These are phyloP conservation scores for Pagrus major DNA, from an alignment of 2,113 vertebrate genomes.

Conservation along the genomic window DNA sequence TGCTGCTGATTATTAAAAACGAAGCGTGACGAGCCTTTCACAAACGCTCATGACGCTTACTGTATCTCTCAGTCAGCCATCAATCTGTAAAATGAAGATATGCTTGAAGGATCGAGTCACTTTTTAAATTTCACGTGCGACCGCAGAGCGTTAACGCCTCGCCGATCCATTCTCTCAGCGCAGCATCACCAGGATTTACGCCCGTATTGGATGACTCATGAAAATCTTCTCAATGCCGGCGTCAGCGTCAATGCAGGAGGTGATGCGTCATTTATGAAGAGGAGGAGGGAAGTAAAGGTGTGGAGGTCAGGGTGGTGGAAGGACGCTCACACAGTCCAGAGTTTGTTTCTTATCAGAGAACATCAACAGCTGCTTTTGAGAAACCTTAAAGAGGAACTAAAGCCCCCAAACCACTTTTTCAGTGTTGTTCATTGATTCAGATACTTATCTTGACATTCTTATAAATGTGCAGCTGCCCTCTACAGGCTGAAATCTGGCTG, in stretches of 20 bases:
- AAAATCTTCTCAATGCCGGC: neutral
- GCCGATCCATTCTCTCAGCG: neutral
- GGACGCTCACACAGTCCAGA: no score
- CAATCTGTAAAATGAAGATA: neutral
- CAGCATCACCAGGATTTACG: neutral
- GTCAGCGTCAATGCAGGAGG: neutral
- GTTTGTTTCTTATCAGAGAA: no score
- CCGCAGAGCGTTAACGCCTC: neutral
- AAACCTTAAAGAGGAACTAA: no score
- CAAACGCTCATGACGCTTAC: neutral
- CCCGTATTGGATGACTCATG: neutral
- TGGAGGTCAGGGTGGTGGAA: no score
- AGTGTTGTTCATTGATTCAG: no score
- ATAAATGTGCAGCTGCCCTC: no score
- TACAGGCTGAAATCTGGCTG: no score
- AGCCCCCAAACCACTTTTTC: no score
- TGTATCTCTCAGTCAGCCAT: neutral
- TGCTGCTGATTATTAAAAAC: conserved; percentile 1
- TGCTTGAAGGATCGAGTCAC: neutral
- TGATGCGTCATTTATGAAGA: neutral
- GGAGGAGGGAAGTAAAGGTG: neutral
- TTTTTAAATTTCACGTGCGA: neutral
- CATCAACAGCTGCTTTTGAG: no score
- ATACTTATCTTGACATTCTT: no score
- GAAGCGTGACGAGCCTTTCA: conserved; percentile 2